Base-by-base conservation (phyloP, 2,888 invertebrate species). In the Nasonia oneida region DNA sequence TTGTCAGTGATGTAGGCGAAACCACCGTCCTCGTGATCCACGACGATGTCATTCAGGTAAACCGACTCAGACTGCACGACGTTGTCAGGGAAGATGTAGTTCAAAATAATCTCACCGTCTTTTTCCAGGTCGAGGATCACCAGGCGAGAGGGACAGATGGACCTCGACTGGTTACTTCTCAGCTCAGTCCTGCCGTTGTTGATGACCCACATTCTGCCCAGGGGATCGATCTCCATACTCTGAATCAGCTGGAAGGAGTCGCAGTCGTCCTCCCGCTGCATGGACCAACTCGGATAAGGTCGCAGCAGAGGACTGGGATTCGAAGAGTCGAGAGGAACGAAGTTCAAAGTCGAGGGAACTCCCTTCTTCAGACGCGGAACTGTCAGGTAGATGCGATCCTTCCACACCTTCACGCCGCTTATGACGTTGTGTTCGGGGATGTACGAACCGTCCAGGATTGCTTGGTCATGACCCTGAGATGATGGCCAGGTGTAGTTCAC, bases 1-100 rank as follows among this genome's bases (percentile, higher is more conserved):
- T 95, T 96, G 92, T 96, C 97, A 0, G 96, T 96, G 70, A 97
- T 96, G 90, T 96, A 97, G 1, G 96, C 96, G 91, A 95, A 96
- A 61, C 94, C 95, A 42, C 94, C 94, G 89, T 96, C 96, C 82
- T 95, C 95, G 90, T 96, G 95, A 90, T 96, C 97, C 47, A 97
- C 94, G 0, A 96, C 97, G 75, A 97, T 94, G 91, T 97, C 97
- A 90, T 96, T 96, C 76, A 97, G 92, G 89, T 96, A 96, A 67
- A 95, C 95, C 0, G 94, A 94, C 74, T 94, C 94, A 0, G 93
- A 93, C 42, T 94, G 94, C 0, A 95, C 95, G 12, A 96, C 95
- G 47, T 95, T 94, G 10, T 94, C 90, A 0, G 96, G 95, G 89
- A 97, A 96, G 18, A 94, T 94, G 89, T 95, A 95, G n/a, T 94